Evolutionary conservation across 2,113 vertebrate genomes (phyloP), one percentile per base, ranked within the genome.

Genomic region (Psittacus erithacus): DNA sequence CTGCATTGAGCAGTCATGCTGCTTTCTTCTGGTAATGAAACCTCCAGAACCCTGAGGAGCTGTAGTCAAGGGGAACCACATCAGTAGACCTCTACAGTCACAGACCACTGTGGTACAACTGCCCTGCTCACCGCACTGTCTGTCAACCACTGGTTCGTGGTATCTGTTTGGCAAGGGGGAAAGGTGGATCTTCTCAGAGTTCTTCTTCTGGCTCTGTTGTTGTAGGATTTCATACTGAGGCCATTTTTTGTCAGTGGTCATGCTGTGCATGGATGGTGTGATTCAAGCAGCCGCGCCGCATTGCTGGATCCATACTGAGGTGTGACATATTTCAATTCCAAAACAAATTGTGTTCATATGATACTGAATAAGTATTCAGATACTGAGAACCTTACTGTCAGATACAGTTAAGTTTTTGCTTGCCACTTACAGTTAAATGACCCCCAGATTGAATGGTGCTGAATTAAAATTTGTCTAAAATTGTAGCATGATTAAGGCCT

Each of bases 81-180:
- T 60, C 35, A 46, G 41, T 22, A 41, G 22, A 27, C 16, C 7
- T 35, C 15, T n/a, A 70, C 52, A 9, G 22, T 59, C 5, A 10
- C 41, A 1, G 2, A 43, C 24, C 7, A 6, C 3, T 47, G 44
- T 57, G 41, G 29, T 70, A 6, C 47, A 33, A 0, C 43, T 0
- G 0, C 78, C n/a, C 35, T 69, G 27, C 70, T 91, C n/a, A 27
- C 0, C 4, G 44, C 46, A n/a, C 29, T 64, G 53, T 64, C 43
- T 55, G 43, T 60, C 28, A 24, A 0, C 28, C 7, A 2, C 13
- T 0, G 0, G 9, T 44, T 16, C 6, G 0, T 57, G 17, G 7
- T 76, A n/a, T 20, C 13, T 82, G 31, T 3, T 35, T 73, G 41
- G 10, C 28, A 49, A 9, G 10, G 24, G 19, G 17, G 3, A 35